A percentile compares a stretch with the other conserved stretches of the same genome.
phyloP scores from a whole-genome alignment of 1,140 invertebrate species.

The Microvelia longipes region DNA sequence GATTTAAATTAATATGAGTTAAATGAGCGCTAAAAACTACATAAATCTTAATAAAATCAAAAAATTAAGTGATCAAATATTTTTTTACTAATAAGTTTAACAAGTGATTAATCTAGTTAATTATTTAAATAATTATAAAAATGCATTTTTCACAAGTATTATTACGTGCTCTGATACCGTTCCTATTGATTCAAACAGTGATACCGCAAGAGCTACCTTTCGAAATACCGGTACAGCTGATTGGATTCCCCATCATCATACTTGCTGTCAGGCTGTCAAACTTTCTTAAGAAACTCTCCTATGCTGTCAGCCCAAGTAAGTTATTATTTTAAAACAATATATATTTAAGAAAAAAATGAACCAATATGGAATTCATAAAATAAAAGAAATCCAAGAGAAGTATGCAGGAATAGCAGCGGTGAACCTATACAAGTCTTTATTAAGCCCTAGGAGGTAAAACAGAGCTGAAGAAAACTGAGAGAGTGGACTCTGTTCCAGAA shows the following conservation, averaged over 20 bases:
- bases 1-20: too few species aligned
- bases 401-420: background rate
- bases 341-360: background rate
- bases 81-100: too few species aligned
- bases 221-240: slow-evolving; percentile 59
- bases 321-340: slow-evolving; percentile 24
- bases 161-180: background rate
- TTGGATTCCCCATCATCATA: slow-evolving; percentile 69
- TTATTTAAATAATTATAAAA: background rate
- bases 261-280: slow-evolving; percentile 61
- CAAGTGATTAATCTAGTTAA: too few species aligned
- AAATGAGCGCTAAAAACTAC: too few species aligned
- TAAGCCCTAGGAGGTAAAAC: too few species aligned
- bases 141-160: background rate
- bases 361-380: background rate
- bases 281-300: slow-evolving; percentile 66
- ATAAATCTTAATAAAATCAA: too few species aligned
- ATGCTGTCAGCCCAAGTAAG: slow-evolving; percentile 67
- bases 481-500: too few species aligned
- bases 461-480: too few species aligned
- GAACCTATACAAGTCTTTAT: too few species aligned
- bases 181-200: slow-evolving; percentile 2
- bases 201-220: slow-evolving; percentile 29
- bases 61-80: too few species aligned
- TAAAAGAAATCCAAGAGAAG: background rate